Percentiles rank a stretch among this genome's conserved stretches.
Conservation (phyloP, 2,888 invertebrate species). For the Melanchra persicariae region DNA sequence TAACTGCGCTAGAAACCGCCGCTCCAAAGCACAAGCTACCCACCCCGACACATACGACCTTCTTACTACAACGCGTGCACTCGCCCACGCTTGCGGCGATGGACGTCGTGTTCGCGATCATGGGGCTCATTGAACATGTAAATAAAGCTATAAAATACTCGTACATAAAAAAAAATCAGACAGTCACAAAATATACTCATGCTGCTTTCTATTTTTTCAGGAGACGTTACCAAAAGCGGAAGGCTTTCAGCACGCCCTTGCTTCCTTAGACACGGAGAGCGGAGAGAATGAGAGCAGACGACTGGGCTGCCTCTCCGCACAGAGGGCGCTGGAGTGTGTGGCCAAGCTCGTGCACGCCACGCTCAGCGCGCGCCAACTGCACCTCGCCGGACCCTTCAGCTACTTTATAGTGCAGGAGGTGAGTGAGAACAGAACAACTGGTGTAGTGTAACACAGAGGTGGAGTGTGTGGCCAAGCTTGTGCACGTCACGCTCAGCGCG, state of each 20-base stretch:
- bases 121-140: slow-evolving; percentile 94
- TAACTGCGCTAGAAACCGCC: slow-evolving; percentile 92
- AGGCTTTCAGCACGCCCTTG: slow-evolving; percentile 84
- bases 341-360: slow-evolving; percentile 95
- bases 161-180: neutral
- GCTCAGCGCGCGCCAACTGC: slow-evolving; percentile 95
- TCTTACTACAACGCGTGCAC: slow-evolving; percentile 95
- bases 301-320: slow-evolving; percentile 92
- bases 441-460: neutral
- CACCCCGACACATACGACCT: slow-evolving; percentile 93
- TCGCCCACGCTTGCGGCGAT: slow-evolving; percentile 94
- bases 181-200: too few species aligned
- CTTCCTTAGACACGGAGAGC: slow-evolving; percentile 78
- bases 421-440: neutral
- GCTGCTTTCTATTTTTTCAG: slow-evolving; percentile 63
- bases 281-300: slow-evolving; percentile 69
- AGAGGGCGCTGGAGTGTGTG: slow-evolving; percentile 93
- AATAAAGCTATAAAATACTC: neutral
- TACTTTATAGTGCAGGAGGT: slow-evolving; percentile 96
- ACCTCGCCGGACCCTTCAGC: slow-evolving; percentile 96
- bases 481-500: neutral
- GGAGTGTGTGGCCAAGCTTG: neutral
- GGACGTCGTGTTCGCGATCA: slow-evolving; percentile 95
- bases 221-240: slow-evolving; percentile 78
- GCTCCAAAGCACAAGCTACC: slow-evolving; percentile 92